Evolutionary conservation across 2,888 invertebrate genomes (phyloP), one percentile per base, ranked within the genome.

Genomic region (Laspeyria flexula): DNA sequence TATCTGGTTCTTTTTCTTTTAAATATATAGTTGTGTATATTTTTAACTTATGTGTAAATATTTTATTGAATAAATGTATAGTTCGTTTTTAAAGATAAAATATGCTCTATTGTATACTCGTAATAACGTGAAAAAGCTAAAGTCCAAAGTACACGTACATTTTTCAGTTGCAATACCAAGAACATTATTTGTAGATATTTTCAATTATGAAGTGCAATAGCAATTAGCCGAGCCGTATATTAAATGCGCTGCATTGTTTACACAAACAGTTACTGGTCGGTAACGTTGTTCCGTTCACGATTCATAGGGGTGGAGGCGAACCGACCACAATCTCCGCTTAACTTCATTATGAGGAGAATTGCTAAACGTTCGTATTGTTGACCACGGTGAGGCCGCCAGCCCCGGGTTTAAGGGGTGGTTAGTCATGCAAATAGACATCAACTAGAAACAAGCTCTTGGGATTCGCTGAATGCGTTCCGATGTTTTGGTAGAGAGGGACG

Each of bases 301-400:
- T 78, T 78, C 81, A 78, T 80, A 75, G 77, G 77, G 83, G 74
- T 73, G 67, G 71, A 64, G 66, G 69, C 71, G 60, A 61, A 66
- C 81, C 39, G 55, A 59, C 53, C 81, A 81, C 87, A 91, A 90
- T 89, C 89, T 85, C 83, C 74, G 83, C 79, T 86, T 88, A 91
- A 90, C 90, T 90, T 88, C 87, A 86, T 91, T 91, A 90, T 79
- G 81, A 79, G 79, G 82, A 81, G 87, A 88, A 89, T 89, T 83
- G 88, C 88, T 88, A 86, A 90, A 86, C 86, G 88, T 79, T 87
- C 75, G 80, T 72, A 88, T 89, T 90, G 87, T 88, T 86, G 87
- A 83, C 85, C 84, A 82, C 80, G 78, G 72, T 31, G 45, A 42
- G 37, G 45, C 45, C 42, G 45, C 51, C 35, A 52, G 71, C 71